These are phyloP conservation scores for Achroia grisella DNA, from an alignment of 1,140 invertebrate species.

Conservation along the genomic window DNA sequence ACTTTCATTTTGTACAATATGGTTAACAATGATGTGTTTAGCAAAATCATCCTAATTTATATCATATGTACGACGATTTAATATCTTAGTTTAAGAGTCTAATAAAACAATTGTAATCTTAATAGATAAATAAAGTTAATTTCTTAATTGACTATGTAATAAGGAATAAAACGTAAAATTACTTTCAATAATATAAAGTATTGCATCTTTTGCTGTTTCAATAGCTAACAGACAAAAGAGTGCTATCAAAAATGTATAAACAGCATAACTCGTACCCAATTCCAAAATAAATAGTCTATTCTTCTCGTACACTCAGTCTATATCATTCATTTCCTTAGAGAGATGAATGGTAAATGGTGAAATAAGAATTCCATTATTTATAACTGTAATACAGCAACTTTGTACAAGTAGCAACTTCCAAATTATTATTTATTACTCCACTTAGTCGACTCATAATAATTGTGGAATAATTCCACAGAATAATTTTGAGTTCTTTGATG, in stretches of 20 bases:
- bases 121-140: neutral
- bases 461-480: no score
- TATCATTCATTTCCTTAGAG: conserved; percentile 23
- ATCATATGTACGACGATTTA: no score
- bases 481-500: no score
- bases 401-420: neutral
- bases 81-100: neutral
- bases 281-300: no score
- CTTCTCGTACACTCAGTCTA: conserved; percentile 7
- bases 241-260: neutral
- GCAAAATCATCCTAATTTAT: no score
- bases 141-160: no score
- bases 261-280: neutral
- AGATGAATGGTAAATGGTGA: conserved; percentile 1
- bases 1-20: conserved; percentile 21
- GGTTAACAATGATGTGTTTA: neutral
- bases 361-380: conserved; percentile 25
- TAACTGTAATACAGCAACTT: conserved; percentile 14
- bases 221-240: neutral
- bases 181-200: no score
- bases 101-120: neutral
- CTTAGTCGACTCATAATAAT: no score
- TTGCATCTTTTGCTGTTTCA: neutral
- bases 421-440: neutral
- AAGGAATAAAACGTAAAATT: no score